Conservation (phyloP, 2,113 vertebrate genomes). For the Egretta garzetta region DNA sequence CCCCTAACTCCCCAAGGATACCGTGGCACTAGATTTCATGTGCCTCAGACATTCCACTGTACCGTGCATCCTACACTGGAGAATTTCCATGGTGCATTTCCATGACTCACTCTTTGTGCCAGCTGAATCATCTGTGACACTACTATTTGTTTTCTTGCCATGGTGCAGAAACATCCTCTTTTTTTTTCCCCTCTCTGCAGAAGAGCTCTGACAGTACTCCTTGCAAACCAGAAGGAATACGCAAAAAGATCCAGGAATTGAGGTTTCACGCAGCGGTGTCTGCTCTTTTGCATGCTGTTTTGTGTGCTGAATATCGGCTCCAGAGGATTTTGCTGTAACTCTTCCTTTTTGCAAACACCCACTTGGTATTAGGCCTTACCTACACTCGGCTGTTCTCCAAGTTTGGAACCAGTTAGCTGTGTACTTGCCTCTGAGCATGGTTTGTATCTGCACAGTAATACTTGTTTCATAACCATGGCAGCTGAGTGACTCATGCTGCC, state of each 20-base stretch:
- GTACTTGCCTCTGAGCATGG: constrained; percentile 27
- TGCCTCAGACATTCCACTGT: background rate
- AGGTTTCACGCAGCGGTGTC: fast-evolving
- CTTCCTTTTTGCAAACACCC: constrained; percentile 26
- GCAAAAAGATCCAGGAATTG: background rate
- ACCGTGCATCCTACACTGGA: background rate
- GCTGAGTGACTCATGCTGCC: constrained; percentile 59
- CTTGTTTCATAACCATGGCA: constrained; percentile 57
- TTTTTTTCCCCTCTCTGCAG: background rate
- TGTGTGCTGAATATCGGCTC: background rate
- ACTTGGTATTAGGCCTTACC: constrained; percentile 24
- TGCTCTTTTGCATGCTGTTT: background rate
- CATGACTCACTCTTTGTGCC: constrained; percentile 1
- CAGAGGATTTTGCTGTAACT: background rate
- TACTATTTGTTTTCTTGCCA: background rate
- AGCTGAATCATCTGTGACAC: constrained; percentile 45
- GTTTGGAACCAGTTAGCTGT: constrained; percentile 12
- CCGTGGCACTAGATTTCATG: background rate
- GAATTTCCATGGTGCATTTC: constrained; percentile 42
- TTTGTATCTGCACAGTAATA: constrained; percentile 42
- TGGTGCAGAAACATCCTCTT: background rate
- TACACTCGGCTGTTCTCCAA: constrained; percentile 20
- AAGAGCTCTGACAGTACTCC: background rate
- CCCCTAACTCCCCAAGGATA: background rate
- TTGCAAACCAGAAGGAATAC: background rate